phyloP scores from a whole-genome alignment of 2,113 vertebrate species.

The Uropsilus gracilis region DNA sequence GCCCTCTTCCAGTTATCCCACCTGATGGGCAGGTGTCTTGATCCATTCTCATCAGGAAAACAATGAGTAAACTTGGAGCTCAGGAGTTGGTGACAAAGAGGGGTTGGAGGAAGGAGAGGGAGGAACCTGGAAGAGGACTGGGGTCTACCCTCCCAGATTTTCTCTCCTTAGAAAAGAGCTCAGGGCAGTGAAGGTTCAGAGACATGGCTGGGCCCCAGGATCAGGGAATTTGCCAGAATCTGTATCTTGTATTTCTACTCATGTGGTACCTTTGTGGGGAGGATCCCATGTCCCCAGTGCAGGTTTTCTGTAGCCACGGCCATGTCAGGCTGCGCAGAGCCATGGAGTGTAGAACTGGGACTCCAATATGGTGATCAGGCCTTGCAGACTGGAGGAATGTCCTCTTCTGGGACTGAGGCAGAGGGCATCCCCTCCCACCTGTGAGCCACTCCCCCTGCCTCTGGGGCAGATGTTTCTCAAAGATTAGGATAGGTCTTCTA shows the following conservation, averaged over 20 bases:
- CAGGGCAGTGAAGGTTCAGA: background rate
- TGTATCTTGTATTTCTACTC: background rate
- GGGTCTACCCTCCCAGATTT: background rate
- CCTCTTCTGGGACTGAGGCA: background rate
- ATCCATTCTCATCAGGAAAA: background rate
- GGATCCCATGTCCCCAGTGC: accelerated
- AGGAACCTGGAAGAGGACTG: background rate
- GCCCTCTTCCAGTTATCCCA: background rate
- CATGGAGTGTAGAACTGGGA: background rate
- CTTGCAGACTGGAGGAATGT: background rate
- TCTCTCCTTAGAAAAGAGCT: background rate
- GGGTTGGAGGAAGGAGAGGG: background rate
- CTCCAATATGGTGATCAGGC: background rate
- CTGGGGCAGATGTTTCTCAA: background rate
- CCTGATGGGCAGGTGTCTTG: background rate
- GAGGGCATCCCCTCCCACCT: too few species aligned
- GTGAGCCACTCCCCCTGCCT: background rate
- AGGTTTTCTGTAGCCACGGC: background rate
- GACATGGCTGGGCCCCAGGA: background rate
- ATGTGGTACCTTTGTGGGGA: background rate
- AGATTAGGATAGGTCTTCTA: background rate
- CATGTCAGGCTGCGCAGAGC: background rate
- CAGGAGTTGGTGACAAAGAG: background rate
- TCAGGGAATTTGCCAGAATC: background rate
- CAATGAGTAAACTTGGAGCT: background rate